Conservation (phyloP, 2,888 invertebrate genomes). For the Serripes groenlandicus region DNA sequence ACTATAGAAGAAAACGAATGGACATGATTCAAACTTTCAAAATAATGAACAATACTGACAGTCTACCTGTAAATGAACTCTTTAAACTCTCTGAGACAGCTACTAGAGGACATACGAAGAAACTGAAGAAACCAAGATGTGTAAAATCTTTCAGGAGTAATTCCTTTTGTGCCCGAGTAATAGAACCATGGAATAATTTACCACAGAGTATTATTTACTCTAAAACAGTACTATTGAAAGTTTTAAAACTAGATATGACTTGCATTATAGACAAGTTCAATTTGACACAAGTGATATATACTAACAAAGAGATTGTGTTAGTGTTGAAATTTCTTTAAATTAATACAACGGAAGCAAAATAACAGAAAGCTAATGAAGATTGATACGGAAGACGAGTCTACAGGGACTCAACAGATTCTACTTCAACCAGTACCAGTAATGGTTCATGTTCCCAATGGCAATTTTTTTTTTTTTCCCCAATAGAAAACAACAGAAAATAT, state of each 20-base stretch:
- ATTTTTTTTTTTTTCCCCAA: too few relatives aligned
- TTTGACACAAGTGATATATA: too few relatives aligned
- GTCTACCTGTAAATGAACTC: neutral
- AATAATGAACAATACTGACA: neutral
- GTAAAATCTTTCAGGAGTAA: neutral
- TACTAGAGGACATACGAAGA: neutral
- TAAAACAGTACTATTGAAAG: neutral
- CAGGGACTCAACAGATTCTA: too few relatives aligned
- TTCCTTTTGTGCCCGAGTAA: neutral
- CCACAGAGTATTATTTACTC: neutral
- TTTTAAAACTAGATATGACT: neutral
- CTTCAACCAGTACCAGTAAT: too few relatives aligned
- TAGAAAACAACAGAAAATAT: too few relatives aligned
- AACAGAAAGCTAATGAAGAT: too few relatives aligned
- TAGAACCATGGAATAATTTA: neutral
- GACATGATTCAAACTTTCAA: constrained; percentile 1
- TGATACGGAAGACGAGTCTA: too few relatives aligned
- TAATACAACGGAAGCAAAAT: too few relatives aligned
- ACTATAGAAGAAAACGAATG: neutral
- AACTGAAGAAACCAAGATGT: neutral
- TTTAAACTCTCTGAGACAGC: neutral
- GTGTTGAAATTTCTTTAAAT: too few relatives aligned
- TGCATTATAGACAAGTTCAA: too few relatives aligned
- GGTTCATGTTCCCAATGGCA: too few relatives aligned
- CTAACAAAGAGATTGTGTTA: too few relatives aligned